Evolutionary conservation across 2,797 vertebrate species (phyloP), one percentile per base, ranked within the genome.

Genomic region (Enteromius viviparus): DNA sequence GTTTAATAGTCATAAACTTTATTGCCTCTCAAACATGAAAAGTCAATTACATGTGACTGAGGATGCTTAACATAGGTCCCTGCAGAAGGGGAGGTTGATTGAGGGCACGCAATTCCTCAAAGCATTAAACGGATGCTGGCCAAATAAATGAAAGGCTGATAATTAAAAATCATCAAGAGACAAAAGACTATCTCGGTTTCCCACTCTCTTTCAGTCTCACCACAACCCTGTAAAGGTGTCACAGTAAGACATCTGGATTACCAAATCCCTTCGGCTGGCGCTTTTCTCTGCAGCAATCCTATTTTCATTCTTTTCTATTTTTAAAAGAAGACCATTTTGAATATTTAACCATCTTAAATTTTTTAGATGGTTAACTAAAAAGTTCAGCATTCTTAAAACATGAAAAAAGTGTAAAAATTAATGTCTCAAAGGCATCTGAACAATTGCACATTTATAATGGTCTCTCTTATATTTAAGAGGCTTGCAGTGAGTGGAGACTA

Each of bases 1-100:
- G 92, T 94, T 93, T 93, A 93, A 94, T 93, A 93, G 91, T 93
- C 91, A 93, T 94, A 94, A 94, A 94, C 91, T 91, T 92, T 94
- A 95, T 92, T 91, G 90, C 91, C 91, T 92, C 90, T 92, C 89
- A 87, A 92, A 93, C 90, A 91, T 76, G 74, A 94, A 92, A 91
- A 94, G 93, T 94, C 93, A 94, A 95, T 95, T 94, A 94, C 81
- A 89, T 91, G 91, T 89, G 89, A 94, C 84, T 87, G 90, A 90
- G 91, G 91, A 91, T 86, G 89, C 87, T 87, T 89, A 86, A 88
- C 83, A 69, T 89, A 58, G 78, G 81, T 86, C 85, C 85, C 86
- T 88, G 89, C 88, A 87, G 82, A 89, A 89, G 85, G 88, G 91
- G 90, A 91, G 90, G 91, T 92, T 92, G 93, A 93, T 93, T 92